phyloP scores from a whole-genome alignment of 2,113 vertebrate genomes.

The Dromaius novaehollandiae region DNA sequence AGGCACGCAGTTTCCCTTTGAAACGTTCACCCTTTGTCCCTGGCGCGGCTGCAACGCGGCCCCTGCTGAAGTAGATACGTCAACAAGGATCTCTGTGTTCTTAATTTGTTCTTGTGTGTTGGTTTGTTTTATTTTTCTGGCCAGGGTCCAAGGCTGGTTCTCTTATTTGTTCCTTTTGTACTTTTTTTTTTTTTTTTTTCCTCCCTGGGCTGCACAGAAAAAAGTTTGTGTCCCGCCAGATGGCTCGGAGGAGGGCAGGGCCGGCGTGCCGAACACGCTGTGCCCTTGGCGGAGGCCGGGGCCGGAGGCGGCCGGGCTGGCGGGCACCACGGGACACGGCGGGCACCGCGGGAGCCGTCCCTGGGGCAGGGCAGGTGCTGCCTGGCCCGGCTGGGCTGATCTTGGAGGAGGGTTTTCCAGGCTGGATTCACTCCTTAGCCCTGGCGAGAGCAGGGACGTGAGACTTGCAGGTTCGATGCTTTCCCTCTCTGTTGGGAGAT shows the following conservation, averaged over 20 bases:
- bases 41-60: neutral
- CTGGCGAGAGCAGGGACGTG: neutral
- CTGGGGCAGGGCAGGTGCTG: neutral
- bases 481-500: neutral
- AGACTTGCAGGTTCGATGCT: neutral
- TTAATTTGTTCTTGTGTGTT: constrained; percentile 61
- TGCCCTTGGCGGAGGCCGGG: neutral
- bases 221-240: constrained; percentile 28
- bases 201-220: neutral
- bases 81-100: constrained; percentile 56
- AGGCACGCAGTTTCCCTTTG: neutral
- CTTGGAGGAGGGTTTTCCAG: neutral
- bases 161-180: constrained; percentile 73
- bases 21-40: neutral
- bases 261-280: neutral
- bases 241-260: neutral
- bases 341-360: neutral
- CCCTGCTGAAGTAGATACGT: constrained; percentile 3
- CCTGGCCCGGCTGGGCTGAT: neutral
- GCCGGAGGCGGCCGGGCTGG: neutral
- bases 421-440: neutral
- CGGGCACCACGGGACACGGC: neutral
- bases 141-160: constrained; percentile 68
- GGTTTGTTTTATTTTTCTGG: constrained; percentile 68
- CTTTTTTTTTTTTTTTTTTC: neutral